phyloP scores from a whole-genome alignment of 2,888 invertebrate species.

The Eueremaeus valkanovi region DNA sequence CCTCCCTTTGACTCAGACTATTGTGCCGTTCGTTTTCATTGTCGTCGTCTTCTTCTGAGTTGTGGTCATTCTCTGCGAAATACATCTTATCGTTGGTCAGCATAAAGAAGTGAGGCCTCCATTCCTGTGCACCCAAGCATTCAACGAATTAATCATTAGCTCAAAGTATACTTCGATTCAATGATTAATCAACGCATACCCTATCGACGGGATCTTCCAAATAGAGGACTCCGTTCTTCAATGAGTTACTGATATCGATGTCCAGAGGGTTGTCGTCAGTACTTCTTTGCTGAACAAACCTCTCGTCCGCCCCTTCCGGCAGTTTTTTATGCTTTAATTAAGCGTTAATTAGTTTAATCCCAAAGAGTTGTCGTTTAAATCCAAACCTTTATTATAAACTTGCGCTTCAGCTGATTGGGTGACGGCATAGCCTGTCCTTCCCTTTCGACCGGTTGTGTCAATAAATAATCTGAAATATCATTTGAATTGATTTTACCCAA shows the following conservation, averaged over 20 bases:
- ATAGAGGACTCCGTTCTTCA: slow-evolving; percentile 83
- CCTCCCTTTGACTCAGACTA: too few relatives aligned
- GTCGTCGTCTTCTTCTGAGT: slow-evolving; percentile 52
- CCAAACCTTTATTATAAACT: not conserved
- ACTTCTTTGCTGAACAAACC: slow-evolving; percentile 8
- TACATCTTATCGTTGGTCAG: slow-evolving; percentile 80
- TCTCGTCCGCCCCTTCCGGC: slow-evolving; percentile 79
- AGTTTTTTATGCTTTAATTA: slow-evolving; percentile 75
- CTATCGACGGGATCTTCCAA: slow-evolving; percentile 73
- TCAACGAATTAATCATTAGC: not conserved
- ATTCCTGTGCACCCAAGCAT: slow-evolving; percentile 58
- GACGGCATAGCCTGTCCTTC: slow-evolving; percentile 66
- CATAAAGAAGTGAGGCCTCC: slow-evolving; percentile 91
- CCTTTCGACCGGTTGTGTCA: slow-evolving; percentile 71
- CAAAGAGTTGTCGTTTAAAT: not conserved
- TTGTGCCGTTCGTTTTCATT: slow-evolving; percentile 51
- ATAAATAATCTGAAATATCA: slow-evolving; percentile 66
- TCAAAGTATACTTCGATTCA: too few relatives aligned
- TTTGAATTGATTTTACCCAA: too few relatives aligned
- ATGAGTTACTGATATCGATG: slow-evolving; percentile 53
- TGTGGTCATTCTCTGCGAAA: slow-evolving; percentile 66
- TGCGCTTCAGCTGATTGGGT: slow-evolving; percentile 44
- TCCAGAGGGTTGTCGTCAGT: slow-evolving; percentile 23
- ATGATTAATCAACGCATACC: slow-evolving; percentile 46
- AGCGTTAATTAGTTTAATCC: not conserved